Evolutionary conservation across 2,113 vertebrate species (phyloP), one percentile per base, ranked within the genome.

Genomic region (Neogobius melanostomus): DNA sequence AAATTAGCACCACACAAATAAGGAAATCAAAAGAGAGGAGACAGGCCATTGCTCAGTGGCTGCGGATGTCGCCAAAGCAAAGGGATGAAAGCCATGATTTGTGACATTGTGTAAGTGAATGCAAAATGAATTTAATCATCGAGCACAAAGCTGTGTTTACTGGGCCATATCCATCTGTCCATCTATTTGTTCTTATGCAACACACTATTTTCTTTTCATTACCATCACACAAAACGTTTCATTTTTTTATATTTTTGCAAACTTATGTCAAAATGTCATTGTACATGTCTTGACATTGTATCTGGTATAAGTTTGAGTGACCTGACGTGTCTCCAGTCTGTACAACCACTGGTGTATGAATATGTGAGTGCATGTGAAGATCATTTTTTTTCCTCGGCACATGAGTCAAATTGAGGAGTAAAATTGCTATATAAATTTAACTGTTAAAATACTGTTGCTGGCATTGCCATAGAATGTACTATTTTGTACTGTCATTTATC

Each of bases 1-100:
- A 86, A 87, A 91, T 91, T 82, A 87, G 69, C 84, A 76, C 78
- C 65, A 72, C 71, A 80, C 82, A 89, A 91, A 91, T 74, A 90
- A 87, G 81, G 85, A 83, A 90, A 91, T 88, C 85, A 87, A 85
- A 92, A 80, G 76, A 76, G 75, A 59, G 59, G 59, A 69, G 82
- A 83, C 56, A 75, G 66, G 71, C 80, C 75, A 82, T 86, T 85
- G 75, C 69, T 82, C 68, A 79, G 52, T 61, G 43, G 57, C n/a
- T 10, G 21, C 2, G 49, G 79, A 71, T 79, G 57, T 70, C 12
- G 6, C 43, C 66, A 51, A 11, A 77, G 71, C 68, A 69, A 71
- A 47, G 17, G 62, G 52, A 71, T 51, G 64, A 71, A 42, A 28
- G 1, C 0, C 50, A 72, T 82, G 74, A 84, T 82, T 77, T 81